Evolutionary conservation across 2,888 invertebrate genomes (phyloP).

Genomic region (Erpobdella octoculata): DNA sequence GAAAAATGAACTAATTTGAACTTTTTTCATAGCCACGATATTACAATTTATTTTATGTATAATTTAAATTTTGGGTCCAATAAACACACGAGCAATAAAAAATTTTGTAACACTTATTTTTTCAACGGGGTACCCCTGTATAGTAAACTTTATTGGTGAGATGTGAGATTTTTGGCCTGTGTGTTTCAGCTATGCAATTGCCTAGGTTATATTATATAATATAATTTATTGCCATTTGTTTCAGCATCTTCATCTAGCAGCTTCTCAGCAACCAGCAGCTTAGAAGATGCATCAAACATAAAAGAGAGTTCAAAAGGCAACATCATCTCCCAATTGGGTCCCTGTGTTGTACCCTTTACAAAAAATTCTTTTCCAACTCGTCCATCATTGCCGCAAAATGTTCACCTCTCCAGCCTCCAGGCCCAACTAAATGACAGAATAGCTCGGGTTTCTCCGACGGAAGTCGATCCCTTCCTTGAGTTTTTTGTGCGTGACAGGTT

Average conservation of each 20-base stretch:
- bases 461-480: conserved; percentile 27
- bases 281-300: background rate
- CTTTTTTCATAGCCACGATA: too few relatives aligned
- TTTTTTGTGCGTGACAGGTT: conserved; percentile 18
- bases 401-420: conserved; percentile 1
- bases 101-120: too few relatives aligned
- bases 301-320: background rate
- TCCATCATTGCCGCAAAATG: background rate
- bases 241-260: background rate
- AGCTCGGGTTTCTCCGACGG: conserved; percentile 27
- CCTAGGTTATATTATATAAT: too few relatives aligned
- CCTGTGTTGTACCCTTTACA: background rate
- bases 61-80: too few relatives aligned
- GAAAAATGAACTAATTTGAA: too few relatives aligned
- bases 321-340: background rate
- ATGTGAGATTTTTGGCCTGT: too few relatives aligned
- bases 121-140: too few relatives aligned
- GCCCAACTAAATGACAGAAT: conserved; percentile 26
- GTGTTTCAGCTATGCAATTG: too few relatives aligned
- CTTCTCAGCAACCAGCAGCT: background rate
- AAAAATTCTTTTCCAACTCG: background rate
- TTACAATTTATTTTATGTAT: too few relatives aligned
- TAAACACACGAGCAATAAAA: too few relatives aligned
- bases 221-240: too few relatives aligned
- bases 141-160: too few relatives aligned